Conservation (phyloP, 2,888 invertebrate species). For the Netelia virgata region DNA sequence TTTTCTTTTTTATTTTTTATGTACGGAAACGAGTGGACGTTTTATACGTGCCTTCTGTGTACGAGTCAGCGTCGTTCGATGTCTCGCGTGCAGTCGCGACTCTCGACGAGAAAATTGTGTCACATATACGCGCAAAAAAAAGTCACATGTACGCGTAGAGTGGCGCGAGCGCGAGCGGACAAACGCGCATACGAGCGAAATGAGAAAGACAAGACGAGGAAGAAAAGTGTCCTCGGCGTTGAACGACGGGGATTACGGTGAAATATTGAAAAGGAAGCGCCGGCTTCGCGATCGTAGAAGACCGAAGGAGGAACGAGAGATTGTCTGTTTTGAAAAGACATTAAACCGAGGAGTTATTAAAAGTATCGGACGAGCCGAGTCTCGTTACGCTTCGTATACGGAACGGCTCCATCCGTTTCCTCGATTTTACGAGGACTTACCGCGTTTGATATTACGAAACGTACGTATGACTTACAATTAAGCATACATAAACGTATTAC, state of each 20-base stretch:
- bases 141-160: background rate
- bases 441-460: slow-evolving; percentile 13
- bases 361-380: slow-evolving; percentile 31
- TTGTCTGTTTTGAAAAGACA: slow-evolving; percentile 56
- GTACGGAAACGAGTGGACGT: slow-evolving; percentile 13
- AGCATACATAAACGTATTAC: too few relatives aligned
- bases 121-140: slow-evolving; percentile 31
- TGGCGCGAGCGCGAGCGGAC: background rate
- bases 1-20: slow-evolving; percentile 4
- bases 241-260: background rate
- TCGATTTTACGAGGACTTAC: slow-evolving; percentile 54
- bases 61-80: slow-evolving; percentile 37
- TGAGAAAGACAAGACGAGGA: slow-evolving; percentile 23
- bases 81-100: slow-evolving; percentile 26
- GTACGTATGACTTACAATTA: too few relatives aligned
- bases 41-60: slow-evolving; percentile 24
- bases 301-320: slow-evolving; percentile 10
- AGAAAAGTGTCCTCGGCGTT: slow-evolving; percentile 24
- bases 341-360: slow-evolving; percentile 42
- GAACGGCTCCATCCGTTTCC: slow-evolving; percentile 63
- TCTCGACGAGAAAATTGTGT: slow-evolving; percentile 62
- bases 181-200: background rate
- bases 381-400: slow-evolving; percentile 33
- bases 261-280: slow-evolving; percentile 56
- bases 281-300: slow-evolving; percentile 39